These are phyloP conservation scores for Sarcophaga rosellei DNA, from an alignment of 2,888 invertebrate species.

Conservation along the genomic window DNA sequence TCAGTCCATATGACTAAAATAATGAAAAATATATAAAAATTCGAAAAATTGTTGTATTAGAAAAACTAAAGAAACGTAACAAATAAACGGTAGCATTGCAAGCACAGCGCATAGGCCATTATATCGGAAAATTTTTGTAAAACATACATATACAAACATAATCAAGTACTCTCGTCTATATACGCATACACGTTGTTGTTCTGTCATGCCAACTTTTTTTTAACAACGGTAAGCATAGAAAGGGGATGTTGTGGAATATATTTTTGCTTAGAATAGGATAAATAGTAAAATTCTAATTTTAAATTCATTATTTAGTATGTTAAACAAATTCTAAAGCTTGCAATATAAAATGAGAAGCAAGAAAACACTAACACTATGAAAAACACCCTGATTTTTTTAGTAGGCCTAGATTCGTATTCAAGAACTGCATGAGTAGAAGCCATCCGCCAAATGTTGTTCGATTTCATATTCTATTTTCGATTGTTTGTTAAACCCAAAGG, in stretches of 20 bases:
- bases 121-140: conserved; percentile 59
- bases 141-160: conserved; percentile 37
- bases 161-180: conserved; percentile 17
- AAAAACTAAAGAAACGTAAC: conserved; percentile 4
- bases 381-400: no score
- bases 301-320: no score
- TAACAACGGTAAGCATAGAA: neutral
- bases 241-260: conserved; percentile 1
- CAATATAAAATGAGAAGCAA: no score
- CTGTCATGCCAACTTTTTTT: conserved; percentile 4
- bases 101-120: conserved; percentile 50
- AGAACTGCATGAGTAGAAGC: no score
- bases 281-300: no score
- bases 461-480: no score
- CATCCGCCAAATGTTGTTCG: no score
- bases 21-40: neutral
- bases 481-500: no score
- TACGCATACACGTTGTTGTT: conserved; percentile 21
- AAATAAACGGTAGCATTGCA: conserved; percentile 37
- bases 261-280: neutral
- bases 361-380: no score
- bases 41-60: neutral
- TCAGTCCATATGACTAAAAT: conserved; percentile 1
- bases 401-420: no score
- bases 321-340: no score